Base-by-base conservation (phyloP, 2,888 invertebrate genomes). In the Acronicta aceris region DNA sequence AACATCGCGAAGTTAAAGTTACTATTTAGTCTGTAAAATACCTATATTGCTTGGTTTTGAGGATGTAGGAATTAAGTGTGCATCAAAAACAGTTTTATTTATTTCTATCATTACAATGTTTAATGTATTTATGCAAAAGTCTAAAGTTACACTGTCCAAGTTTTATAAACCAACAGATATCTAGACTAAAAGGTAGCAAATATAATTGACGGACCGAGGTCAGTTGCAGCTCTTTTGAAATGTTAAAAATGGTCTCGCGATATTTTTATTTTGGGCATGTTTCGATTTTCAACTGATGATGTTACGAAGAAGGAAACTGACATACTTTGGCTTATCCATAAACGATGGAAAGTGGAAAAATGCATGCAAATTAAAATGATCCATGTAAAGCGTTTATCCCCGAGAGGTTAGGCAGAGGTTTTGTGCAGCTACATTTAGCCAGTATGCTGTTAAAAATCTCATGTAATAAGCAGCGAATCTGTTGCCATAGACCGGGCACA, bases 201-300 rank as follows among this genome's bases (percentile, higher is more conserved):
- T 53, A 42, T 38, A 33, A 55, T 41, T 58, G 58, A 33, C 17
- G 10, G 42, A 71, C 56, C 59, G 72, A 72, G 67, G 67, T 53
- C 67, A 50, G 12, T 0, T 12, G 33, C 33, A 33, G 13, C 5
- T 57, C 43, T 69, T 55, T 36, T 56, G 53, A 69, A 71, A 69
- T 56, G 9, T 8, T 38, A 21, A 27, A 54, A 65, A 54, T 36
- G 9, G 40, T 45, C 38, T 48, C 27, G 50, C 6, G 15, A 47
- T 42, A 30, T 27, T 59, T 57, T 55, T 13, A 27, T 59, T 40
- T 40, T 40, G 33, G 49, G 30, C 38, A 54, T 57, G 45, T 49
- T 53, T 33, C 17, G 36, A 41, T 36, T 2, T 21, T n/a, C n/a
- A n/a, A n/a, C n/a, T 21, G 21, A 21, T 33, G n/a, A 16, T 25